Evolutionary conservation across 1,140 invertebrate genomes (phyloP), one percentile per base, ranked within the genome.

Genomic region (Trichoplusia ni): DNA sequence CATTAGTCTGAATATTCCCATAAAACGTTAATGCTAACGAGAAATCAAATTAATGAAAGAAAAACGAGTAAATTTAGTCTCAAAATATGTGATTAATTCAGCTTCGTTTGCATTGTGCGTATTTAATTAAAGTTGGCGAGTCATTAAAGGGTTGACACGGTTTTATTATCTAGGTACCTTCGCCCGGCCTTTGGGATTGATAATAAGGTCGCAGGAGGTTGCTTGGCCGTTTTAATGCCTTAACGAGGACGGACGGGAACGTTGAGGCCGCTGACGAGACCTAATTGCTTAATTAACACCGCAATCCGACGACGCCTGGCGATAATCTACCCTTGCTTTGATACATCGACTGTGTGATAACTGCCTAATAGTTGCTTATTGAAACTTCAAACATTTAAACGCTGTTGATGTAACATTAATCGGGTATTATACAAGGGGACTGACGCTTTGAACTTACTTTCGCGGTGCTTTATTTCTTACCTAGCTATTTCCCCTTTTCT

Each of bases 211-310:
- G 64, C 46, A 67, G 63, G 44, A 73, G 69, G 68, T 67, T 59
- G 58, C 61, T 69, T 71, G 65, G 60, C 35, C 69, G 61, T 59
- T 68, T 61, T 81, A 81, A 81, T 81, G 64, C 63, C 72, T 76
- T 72, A 73, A 76, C 66, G 72, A 79, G 69, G 60, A 63, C 68
- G 64, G 46, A 56, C 64, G 40, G 37, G 25, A 40, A 60, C 44
- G 60, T 67, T 64, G 62, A 51, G 40, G 66, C 60, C 61, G 68
- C 69, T 70, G 53, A 67, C 69, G 68, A 72, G 72, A 73, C 71
- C 73, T 82, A 77, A 84, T 82, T 79, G 75, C 75, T 75, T 76
- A 79, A 81, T 82, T 81, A 84, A 74, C 75, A 73, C 72, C 67
- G 64, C 73, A 79, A 77, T 76, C 78, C 61, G 62, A 58, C 62